Base-by-base conservation (phyloP, 2,113 vertebrate genomes). In the Empidonax traillii region DNA sequence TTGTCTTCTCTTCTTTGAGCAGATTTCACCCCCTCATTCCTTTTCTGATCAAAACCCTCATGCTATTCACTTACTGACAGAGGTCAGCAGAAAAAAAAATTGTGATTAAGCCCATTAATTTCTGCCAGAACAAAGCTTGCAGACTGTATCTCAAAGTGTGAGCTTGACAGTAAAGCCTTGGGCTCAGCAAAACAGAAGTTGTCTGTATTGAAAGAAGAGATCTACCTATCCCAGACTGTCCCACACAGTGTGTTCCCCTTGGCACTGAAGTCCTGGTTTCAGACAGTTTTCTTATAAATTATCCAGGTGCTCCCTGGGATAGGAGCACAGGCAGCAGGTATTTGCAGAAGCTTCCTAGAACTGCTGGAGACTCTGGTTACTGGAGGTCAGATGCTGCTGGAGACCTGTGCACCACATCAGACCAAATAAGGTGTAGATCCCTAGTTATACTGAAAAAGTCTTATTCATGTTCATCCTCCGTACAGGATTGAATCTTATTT, bases 41-140 rank as follows among this genome's bases (percentile, higher is more conserved):
- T 80, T 85, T 58, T 94, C 94, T 94, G 88, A 90, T 95, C 77
- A 93, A 74, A 95, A 79, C 27, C 4, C 18, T 46, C 71, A 52
- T 73, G 73, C 89, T 94, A 63, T 95, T 97, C 91, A 69, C 89
- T 95, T 93, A 90, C 80, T 94, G 78, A 66, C 82, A 76, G n/a
- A 81, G 92, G 90, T 96, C 92, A 96, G 85, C 85, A 85, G 75
- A 13, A 46, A 37, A 30, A 30, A 75, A 87, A 93, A 76, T 25
- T 55, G 95, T 96, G 95, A 95, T 92, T 94, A 89, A 89, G 78
- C 56, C 24, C 85, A 52, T 96, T 89, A 82, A 90, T 92, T 92
- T 92, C 85, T 94, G 91, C 84, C 73, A 90, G 79, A 89, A 67
- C 58, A 87, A 94, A 96, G 81, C 62, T 86, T 75, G 44, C 67